Base-by-base conservation (phyloP, 1,140 invertebrate species). In the Rhyacophila brunnea region DNA sequence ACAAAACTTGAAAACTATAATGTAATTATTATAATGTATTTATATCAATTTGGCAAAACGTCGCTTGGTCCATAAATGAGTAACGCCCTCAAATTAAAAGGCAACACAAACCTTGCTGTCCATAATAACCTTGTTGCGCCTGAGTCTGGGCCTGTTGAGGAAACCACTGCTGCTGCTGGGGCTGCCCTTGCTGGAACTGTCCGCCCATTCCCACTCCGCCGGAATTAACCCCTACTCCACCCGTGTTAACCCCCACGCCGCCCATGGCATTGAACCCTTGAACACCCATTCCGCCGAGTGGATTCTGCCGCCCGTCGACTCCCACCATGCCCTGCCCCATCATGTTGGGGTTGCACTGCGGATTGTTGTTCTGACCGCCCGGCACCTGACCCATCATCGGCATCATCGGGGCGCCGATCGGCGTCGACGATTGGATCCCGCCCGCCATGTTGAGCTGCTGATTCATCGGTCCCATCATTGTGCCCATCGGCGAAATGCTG, bases 101-200 rank as follows among this genome's bases (percentile, higher is more conserved):
- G 11, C 3, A 40, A 40, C n/a, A 40, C n/a, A 19, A 48, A 75
- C 75, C 72, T 47, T 71, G 71, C 34, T 70, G 74, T 57, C 71
- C 73, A 63, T 78, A 78, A 51, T 78, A 77, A 44, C 71, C 74
- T 1, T 56, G 54, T 14, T 56, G 44, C 17, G 32, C 23, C 9
- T n/a, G n/a, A n/a, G n/a, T n/a, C n/a, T n/a, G n/a, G n/a, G n/a
- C n/a, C n/a, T 56, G 54, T 10, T 56, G 44, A 9, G 32, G 46
- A 34, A 40, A 47, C 54, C 54, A 54, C 28, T 54, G 51, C 51
- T 54, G 51, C 28, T 54, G 51, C 28, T 36, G 74, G 38, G 75
- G 67, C 20, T 78, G 79, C 35, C 77, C 74, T 47, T 80, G 81
- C 46, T 85, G 84, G 70, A 80, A 83, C 64, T 80, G 80, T 61